Percentiles rank a stretch among this genome's conserved stretches.
Conservation (phyloP, 2,888 invertebrate genomes). For the Onthophagus sagittarius region DNA sequence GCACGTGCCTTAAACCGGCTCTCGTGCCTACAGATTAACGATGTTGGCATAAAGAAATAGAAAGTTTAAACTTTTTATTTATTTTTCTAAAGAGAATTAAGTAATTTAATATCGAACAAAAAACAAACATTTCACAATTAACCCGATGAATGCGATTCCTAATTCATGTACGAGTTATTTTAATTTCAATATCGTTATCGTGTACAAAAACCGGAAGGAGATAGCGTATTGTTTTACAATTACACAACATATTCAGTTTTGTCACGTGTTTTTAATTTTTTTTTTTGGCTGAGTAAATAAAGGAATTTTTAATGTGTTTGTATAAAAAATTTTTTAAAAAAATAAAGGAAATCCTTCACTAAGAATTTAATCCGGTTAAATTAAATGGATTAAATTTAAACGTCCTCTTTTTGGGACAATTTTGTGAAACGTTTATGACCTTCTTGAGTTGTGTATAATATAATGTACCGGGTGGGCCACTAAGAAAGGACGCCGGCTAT, state of each 20-base stretch:
- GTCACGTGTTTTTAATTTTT: no score
- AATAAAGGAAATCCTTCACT: not conserved
- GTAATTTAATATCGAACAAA: no score
- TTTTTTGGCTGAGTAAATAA: no score
- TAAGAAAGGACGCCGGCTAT: no score
- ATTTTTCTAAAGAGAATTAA: no score
- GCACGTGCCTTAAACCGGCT: not conserved
- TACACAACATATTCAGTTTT: not conserved
- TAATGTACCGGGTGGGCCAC: no score
- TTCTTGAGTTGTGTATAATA: not conserved
- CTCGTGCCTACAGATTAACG: not conserved
- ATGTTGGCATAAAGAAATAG: not conserved
- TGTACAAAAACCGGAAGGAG: not conserved
- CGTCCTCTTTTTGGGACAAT: not conserved
- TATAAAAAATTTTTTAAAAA: no score
- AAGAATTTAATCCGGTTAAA: not conserved
- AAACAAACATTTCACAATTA: no score
- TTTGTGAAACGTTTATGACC: not conserved
- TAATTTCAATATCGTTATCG: not conserved
- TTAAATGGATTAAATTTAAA: not conserved
- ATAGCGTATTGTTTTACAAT: not conserved
- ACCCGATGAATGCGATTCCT: no score
- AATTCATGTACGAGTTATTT: no score
- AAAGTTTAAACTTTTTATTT: no score
- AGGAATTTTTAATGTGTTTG: no score